Evolutionary conservation across 2,797 vertebrate genomes (phyloP).

Genomic region (Pelochelys cantorii): DNA sequence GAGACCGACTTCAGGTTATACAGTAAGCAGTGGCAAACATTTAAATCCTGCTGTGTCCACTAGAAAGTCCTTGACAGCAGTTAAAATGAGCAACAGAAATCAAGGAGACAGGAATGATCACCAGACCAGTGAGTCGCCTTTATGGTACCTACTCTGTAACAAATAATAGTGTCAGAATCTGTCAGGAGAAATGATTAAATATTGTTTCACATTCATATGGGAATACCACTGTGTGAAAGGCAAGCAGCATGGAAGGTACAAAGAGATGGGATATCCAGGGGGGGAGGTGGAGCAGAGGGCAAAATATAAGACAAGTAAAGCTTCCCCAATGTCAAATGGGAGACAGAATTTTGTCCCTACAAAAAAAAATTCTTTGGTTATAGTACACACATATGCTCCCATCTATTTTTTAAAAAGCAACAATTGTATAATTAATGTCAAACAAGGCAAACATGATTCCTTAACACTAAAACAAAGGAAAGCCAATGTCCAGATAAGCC

Average conservation of each 20-base stretch:
- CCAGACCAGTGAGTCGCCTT: not conserved
- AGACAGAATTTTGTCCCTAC: not conserved
- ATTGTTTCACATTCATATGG: not conserved
- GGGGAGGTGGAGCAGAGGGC: not conserved
- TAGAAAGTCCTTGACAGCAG: not conserved
- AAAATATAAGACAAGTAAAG: not conserved
- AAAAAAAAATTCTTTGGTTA: not conserved
- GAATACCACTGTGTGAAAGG: not conserved
- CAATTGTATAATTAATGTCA: not conserved
- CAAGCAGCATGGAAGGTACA: not conserved
- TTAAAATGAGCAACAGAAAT: not conserved
- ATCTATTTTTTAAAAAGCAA: not conserved
- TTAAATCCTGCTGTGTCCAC: not conserved
- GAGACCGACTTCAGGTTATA: not conserved
- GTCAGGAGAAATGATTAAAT: not conserved
- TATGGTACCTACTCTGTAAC: not conserved
- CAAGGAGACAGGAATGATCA: not conserved
- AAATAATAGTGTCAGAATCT: not conserved
- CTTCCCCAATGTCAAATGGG: not conserved
- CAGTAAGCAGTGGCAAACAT: not conserved
- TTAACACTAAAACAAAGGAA: conserved; percentile 44
- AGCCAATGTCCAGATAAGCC: conserved; percentile 37
- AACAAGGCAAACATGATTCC: conserved; percentile 32
- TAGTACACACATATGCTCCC: not conserved
- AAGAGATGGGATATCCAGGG: not conserved